Evolutionary conservation across 2,797 vertebrate genomes (phyloP).

Genomic region (Lepilemur septentrionalis): DNA sequence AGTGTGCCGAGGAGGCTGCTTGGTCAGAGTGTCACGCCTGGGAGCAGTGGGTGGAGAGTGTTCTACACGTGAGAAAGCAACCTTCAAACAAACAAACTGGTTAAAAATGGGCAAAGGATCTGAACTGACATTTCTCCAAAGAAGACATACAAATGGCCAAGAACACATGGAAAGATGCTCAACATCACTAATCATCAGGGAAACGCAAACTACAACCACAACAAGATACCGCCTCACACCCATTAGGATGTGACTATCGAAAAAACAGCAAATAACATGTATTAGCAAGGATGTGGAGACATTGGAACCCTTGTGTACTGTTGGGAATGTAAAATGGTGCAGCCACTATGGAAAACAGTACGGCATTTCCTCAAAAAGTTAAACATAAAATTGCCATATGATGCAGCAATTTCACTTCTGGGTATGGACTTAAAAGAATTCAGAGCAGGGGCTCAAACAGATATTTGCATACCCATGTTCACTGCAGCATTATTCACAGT

Average conservation of each 20-base stretch:
- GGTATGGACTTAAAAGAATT: not conserved
- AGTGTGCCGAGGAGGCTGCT: conserved; percentile 11
- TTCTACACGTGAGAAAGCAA: not conserved
- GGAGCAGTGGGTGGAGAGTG: conserved; percentile 38
- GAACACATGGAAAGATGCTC: not conserved
- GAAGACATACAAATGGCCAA: not conserved
- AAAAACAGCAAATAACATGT: not conserved
- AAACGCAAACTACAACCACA: not conserved
- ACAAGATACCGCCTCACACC: not conserved
- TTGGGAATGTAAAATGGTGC: not conserved
- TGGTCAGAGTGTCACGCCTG: conserved; percentile 2
- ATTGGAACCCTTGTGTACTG: not conserved
- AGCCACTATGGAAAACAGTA: not conserved
- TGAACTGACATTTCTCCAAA: not conserved
- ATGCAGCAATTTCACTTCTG: not conserved
- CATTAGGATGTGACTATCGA: not conserved
- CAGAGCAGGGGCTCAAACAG: not conserved
- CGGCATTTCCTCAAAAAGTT: not conserved
- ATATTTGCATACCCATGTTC: fast-evolving
- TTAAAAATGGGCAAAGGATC: not conserved
- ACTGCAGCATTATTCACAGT: not conserved
- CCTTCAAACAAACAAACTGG: conserved; percentile 30
- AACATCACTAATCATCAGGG: not conserved
- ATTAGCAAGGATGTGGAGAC: not conserved
- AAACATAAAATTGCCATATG: not conserved